Base-by-base conservation (phyloP, 1,140 invertebrate species). In the Notospermus geniculatus region DNA sequence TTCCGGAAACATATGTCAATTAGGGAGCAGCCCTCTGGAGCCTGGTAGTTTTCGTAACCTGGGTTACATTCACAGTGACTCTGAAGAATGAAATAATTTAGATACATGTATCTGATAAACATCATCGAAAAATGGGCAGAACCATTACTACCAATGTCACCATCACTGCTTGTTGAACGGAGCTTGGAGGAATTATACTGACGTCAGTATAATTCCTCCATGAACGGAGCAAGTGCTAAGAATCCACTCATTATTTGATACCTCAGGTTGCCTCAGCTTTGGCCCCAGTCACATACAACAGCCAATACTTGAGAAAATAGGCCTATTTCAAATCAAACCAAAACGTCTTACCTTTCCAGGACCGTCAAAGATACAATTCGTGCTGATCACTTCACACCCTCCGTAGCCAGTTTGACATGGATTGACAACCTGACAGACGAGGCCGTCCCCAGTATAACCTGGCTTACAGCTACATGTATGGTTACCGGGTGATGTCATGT, bases 401-500 rank as follows among this genome's bases (percentile, higher is more conserved):
- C 73, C 74, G 56, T 68, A 60, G 13, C 70, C 46, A 2, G 43
- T 50, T 36, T 70, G 61, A 60, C 74, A 76, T 1, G 70, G 71
- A 54, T 76, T 64, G 50, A 74, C 70, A 19, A 70, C 62, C 22
- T 59, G 29, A 65, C 74, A 76, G 29, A 58, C 53, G 57, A 65
- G 65, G 2, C 74, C 74, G 61, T 76, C 70, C 15, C 73, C 72
- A 41, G 28, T 32, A 55, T 68, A 73, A 56, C 67, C 69, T 9
- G 52, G 19, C 15, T 59, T 59, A 61, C 74, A 76, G 2, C 36
- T 50, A 58, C 74, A 76, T 22, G 64, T 56, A 58, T 66, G 64
- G 1, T 43, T 46, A 17, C 36, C 58, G 1, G 73, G 69, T 7
- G 66, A 67, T 25, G 64, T 63, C 1, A 46, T 25, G 11, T 45